A percentile compares a stretch with the other conserved stretches of the same genome.
Evolutionary conservation across 2,888 invertebrate species (phyloP).

Genomic region (Heterodera filipjevi): DNA sequence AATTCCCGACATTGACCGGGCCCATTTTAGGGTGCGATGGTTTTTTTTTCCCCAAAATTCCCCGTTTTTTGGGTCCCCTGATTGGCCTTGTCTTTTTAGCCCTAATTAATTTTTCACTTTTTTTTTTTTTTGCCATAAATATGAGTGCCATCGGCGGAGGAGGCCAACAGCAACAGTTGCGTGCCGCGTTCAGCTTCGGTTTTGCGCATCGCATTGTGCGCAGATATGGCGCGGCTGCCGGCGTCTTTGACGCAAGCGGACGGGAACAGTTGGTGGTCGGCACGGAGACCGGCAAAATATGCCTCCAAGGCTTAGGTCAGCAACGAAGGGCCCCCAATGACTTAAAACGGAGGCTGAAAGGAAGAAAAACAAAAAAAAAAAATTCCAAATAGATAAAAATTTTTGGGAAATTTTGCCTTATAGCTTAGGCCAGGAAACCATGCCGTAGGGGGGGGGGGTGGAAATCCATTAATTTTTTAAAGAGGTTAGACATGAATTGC

Average conservation of each 20-base stretch:
- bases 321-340: neutral
- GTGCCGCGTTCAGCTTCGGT: slow-evolving; percentile 42
- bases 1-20: too few species aligned
- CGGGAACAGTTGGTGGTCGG: slow-evolving; percentile 48
- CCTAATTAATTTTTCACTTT: neutral
- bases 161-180: slow-evolving; percentile 17
- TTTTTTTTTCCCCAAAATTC: too few species aligned
- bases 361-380: too few species aligned
- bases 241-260: slow-evolving; percentile 40
- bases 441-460: too few species aligned
- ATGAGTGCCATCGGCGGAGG: neutral
- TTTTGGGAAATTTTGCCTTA: too few species aligned
- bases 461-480: too few species aligned
- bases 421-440: too few species aligned
- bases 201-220: slow-evolving; percentile 43
- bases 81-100: neutral
- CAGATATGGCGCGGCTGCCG: slow-evolving; percentile 33
- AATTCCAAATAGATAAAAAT: too few species aligned
- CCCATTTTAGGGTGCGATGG: too few species aligned
- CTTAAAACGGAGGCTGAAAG: too few species aligned
- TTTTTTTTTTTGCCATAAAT: neutral
- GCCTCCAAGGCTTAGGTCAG: slow-evolving; percentile 46
- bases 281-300: slow-evolving; percentile 53
- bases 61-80: too few species aligned
- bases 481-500: too few species aligned